phyloP scores from a whole-genome alignment of 2,797 vertebrate genomes.

The Champsocephalus gunnari region DNA sequence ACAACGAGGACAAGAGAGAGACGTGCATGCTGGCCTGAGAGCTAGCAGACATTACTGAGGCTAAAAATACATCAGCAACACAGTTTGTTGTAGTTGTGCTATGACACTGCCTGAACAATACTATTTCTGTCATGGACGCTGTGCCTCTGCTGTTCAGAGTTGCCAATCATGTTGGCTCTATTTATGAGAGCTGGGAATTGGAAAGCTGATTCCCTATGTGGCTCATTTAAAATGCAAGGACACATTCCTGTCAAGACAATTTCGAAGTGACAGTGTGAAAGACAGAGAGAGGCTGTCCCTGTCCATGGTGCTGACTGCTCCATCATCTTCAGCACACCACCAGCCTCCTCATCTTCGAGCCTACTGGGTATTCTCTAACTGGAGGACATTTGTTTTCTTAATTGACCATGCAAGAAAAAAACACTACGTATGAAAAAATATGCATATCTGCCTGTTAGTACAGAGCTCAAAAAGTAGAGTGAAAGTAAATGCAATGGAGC shows the following conservation, averaged over 20 bases:
- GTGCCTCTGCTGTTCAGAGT: not conserved
- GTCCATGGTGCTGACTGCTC: slow-evolving; percentile 84
- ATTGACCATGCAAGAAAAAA: not conserved
- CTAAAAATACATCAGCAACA: slow-evolving; percentile 67
- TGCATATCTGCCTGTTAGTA: not conserved
- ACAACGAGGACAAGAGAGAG: slow-evolving; percentile 6
- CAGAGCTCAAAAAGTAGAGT: slow-evolving; percentile 21
- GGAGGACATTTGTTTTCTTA: not conserved
- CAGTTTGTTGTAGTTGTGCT: slow-evolving; percentile 34
- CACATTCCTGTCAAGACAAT: slow-evolving; percentile 37
- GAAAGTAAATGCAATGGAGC: slow-evolving; percentile 30
- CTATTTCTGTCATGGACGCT: not conserved
- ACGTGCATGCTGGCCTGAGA: slow-evolving; percentile 39
- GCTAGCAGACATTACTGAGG: slow-evolving; percentile 41
- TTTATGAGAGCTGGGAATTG: not conserved
- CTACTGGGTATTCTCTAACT: not conserved
- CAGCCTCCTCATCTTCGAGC: slow-evolving; percentile 22
- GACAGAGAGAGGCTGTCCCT: slow-evolving; percentile 63
- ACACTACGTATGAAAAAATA: not conserved
- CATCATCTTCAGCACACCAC: slow-evolving; percentile 42
- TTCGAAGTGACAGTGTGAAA: slow-evolving; percentile 32
- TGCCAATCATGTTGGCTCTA: slow-evolving; percentile 8
- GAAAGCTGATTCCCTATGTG: not conserved
- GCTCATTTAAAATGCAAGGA: slow-evolving; percentile 1
- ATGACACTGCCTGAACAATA: not conserved